These are phyloP conservation scores for Guaruba guarouba DNA, from an alignment of 2,113 vertebrate genomes.

Conservation along the genomic window DNA sequence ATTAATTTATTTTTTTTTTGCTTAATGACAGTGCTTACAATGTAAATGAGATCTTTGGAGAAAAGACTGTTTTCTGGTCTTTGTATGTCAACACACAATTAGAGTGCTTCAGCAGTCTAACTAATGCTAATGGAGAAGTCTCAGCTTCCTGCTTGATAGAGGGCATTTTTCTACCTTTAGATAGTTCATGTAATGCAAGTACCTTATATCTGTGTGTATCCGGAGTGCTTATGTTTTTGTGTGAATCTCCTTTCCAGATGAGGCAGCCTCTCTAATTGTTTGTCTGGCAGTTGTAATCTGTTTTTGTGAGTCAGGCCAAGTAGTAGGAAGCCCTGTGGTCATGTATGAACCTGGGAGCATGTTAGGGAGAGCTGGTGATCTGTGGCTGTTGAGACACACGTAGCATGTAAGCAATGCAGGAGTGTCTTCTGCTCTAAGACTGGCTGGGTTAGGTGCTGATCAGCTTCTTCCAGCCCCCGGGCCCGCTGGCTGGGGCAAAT, in stretches of 20 bases:
- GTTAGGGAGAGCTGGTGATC: neutral
- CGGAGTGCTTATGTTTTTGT: accelerated
- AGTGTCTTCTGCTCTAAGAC: neutral
- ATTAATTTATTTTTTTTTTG: neutral
- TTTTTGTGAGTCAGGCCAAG: neutral
- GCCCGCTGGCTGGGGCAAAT: neutral
- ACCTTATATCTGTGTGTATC: neutral
- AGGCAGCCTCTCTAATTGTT: neutral
- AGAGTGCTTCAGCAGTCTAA: neutral
- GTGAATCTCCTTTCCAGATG: neutral
- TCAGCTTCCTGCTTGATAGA: neutral
- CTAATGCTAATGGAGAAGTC: neutral
- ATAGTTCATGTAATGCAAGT: neutral
- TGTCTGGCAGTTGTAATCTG: neutral
- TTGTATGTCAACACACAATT: neutral
- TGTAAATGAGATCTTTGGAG: neutral
- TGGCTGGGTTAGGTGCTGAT: neutral
- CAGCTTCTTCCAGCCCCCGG: neutral
- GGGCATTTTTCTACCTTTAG: neutral
- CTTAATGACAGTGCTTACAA: neutral
- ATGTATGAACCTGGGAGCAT: accelerated
- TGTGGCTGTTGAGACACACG: accelerated
- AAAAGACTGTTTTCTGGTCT: neutral
- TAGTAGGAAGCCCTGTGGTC: neutral
- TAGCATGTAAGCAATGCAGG: neutral